Evolutionary conservation across 2,797 vertebrate genomes (phyloP), one percentile per base, ranked within the genome.

Genomic region (Pagetopsis macropterus): DNA sequence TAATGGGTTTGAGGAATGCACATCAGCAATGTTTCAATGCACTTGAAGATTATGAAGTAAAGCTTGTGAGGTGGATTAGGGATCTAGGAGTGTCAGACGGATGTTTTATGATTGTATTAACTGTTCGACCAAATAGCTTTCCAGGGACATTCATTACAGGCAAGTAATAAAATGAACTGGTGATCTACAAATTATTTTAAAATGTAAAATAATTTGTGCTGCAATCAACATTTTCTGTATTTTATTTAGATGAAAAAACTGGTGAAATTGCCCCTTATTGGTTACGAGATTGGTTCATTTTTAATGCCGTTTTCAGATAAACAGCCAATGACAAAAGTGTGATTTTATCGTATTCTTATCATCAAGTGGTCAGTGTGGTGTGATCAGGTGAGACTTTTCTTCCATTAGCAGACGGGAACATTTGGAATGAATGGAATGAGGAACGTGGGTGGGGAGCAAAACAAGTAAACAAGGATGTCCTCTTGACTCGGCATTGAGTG

Each of bases 401-500:
- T 61, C 56, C 73, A 55, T 48, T 21, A 52, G 69, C 58, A 60
- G 60, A 78, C 4, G 10, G 14, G 67, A 37, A 37, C 9, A 44
- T n/a, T 61, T 17, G 16, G 41, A 58, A 40, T 33, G 31, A 67
- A 48, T 12, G 16, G 9, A 37, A 5, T 41, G 58, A 71, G 44
- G 31, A 49, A 17, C 0, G 5, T 57, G 43, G 54, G 49, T 27
- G 37, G 19, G 12, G 43, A 56, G 13, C 17, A 65, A 60, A 46
- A 8, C 23, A 37, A 45, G 76, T 86, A 86, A 87, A 89, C 79
- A 89, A 76, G 51, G 12, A 46, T 72, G 85, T 57, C 85, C 81
- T 89, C 81, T 89, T 91, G 79, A 82, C 65, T 64, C 76, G 55
- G 44, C 58, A 61, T 79, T 72, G 40, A 33, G 46, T 78, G 59